Conservation (phyloP, 2,797 vertebrate species). For the Meda fulgida region DNA sequence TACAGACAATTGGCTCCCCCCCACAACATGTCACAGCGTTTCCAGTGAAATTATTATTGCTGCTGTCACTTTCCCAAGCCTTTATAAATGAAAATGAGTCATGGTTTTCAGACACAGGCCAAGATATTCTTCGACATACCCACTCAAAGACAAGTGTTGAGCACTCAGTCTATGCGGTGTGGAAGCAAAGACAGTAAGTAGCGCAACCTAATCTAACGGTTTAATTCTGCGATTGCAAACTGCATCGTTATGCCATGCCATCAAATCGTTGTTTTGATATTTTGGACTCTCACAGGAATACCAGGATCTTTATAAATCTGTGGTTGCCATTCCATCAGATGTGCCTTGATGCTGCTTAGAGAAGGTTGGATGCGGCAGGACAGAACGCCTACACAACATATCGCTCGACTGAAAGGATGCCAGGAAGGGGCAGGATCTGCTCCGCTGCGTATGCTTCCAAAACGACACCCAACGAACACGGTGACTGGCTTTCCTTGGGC, state of each 20-base stretch:
- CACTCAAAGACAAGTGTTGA: conserved; percentile 8
- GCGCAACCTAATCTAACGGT: neutral
- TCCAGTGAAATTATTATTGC: too few species aligned
- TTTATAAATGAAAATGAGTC: conserved; percentile 29
- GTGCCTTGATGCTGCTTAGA: conserved; percentile 51
- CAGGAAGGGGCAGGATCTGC: conserved; percentile 59
- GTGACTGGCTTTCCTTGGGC: conserved; percentile 14
- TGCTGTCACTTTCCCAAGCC: neutral
- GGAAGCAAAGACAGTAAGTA: neutral
- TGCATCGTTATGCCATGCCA: neutral
- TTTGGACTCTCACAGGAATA: neutral
- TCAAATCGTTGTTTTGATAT: neutral
- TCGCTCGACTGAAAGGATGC: conserved; percentile 60
- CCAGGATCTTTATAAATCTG: conserved; percentile 6
- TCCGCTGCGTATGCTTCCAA: conserved; percentile 8
- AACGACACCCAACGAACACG: neutral
- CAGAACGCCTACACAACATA: conserved; percentile 66
- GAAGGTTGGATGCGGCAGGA: conserved; percentile 54
- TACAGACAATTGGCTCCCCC: neutral
- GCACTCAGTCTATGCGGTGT: too few species aligned
- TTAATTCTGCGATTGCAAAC: neutral
- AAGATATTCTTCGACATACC: conserved; percentile 4
- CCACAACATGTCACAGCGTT: neutral
- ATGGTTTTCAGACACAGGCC: conserved; percentile 11
- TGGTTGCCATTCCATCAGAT: conserved; percentile 52